Base-by-base conservation (phyloP, 2,113 vertebrate species). In the Oenanthe oenanthe region DNA sequence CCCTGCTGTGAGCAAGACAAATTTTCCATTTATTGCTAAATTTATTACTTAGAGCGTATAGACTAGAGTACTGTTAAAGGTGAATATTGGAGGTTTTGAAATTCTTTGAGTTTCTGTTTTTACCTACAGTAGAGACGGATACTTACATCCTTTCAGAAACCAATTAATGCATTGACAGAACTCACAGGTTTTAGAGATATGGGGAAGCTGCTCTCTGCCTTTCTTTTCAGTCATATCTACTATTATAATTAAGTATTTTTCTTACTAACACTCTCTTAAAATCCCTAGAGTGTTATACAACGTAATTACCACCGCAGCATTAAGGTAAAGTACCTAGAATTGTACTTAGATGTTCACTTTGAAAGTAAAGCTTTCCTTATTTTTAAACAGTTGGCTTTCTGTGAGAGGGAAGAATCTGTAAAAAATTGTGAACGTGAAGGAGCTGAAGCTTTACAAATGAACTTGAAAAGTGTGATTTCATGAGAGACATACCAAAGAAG, bases 191-290 rank as follows among this genome's bases (percentile, higher is more conserved):
- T 60, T 60, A 36, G 76, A 73, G n/a, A 13, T 56, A 1, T 2
- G 9, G 6, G 31, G 34, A 81, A 65, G 14, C 31, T 86, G n/a
- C 38, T 88, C 15, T 65, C 25, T 68, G 15, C 5, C n/a, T 45
- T 50, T 48, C 28, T 31, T 71, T 36, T 58, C 6, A 12, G 24
- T 20, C 19, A 3, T 75, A 40, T 53, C 40, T 90, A 24, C 38
- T 66, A 12, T 66, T 92, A 34, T 42, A 77, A 80, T 84, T 83
- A 88, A 67, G 20, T 79, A 60, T 71, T 51, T 88, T 92, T 20
- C n/a, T 81, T 91, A 24, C 24, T 88, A 82, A 45, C 48, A 57
- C 5, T 56, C 8, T 60, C 57, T 45, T 84, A 78, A 78, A 91
- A 78, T 92, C 89, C 43, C 26, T 62, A 2, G 66, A 51, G 68